Base-by-base conservation (phyloP, 2,797 vertebrate genomes). In the Trematomus bernacchii region DNA sequence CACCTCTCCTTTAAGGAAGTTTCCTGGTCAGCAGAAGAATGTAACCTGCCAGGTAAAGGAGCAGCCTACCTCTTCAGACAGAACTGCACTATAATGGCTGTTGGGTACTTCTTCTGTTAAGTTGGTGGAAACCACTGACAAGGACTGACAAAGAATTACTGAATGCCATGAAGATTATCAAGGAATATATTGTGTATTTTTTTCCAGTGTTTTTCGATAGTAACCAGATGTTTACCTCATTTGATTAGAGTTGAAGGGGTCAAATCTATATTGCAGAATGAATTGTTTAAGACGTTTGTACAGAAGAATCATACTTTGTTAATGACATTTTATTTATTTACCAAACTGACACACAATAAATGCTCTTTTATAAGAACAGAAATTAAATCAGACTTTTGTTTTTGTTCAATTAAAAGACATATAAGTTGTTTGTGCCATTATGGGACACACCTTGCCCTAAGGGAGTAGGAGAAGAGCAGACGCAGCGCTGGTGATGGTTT, bases 381-480 rank as follows among this genome's bases (percentile, higher is more conserved):
- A 21, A 42, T 14, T 5, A 40, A 21, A 5, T 15, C 57, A 5
- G 13, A 12, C 12, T 77, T 77, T 80, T 30, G 53, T 27, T 66
- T 42, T 9, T 48, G 3, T 21, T 47, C 9, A 48, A 12, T 40
- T 63, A 5, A 75, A 74, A 18, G n/a, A 14, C 12, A 5, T 59
- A 48, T 10, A 5, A 23, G 14, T 15, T 37, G 15, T 27, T 9
- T 61, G 33, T 52, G 40, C 27, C 33, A 3, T 37, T n/a, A 14
- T 6, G 19, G 15, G 51, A 40, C 18, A 12, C 3, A 42, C 14
- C 1, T 46, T 51, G 47, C 44, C 10, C 44, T 86, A 98, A 7
- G 98, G 97, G 69, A 99, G 92, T 77, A 99, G 96, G 27, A 99
- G 95, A 16, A 99, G 89, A 0, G 97, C 94, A 14, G 97, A 97